Percentiles rank a stretch among this genome's conserved stretches.
Conservation (phyloP, 2,888 invertebrate genomes). For the Norana najaformis region DNA sequence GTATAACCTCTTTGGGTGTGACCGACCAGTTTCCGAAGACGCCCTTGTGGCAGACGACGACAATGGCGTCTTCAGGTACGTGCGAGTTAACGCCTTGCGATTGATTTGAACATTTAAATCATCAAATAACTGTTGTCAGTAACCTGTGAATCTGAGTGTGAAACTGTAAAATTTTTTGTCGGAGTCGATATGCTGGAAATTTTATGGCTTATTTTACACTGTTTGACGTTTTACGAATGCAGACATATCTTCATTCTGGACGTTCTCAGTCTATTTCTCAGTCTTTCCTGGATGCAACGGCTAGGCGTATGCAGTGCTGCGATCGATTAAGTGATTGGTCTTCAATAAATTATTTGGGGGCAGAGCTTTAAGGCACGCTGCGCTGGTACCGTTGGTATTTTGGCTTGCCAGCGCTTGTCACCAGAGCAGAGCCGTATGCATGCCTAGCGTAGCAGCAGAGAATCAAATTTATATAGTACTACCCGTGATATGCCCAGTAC, state of each 20-base stretch:
- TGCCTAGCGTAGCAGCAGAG: background rate
- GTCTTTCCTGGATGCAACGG: background rate
- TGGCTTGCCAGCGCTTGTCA: slow-evolving; percentile 13
- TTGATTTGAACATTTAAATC: background rate
- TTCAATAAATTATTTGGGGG: background rate
- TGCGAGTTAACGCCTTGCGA: background rate
- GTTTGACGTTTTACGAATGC: background rate
- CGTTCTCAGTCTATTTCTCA: no score
- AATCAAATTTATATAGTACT: no score
- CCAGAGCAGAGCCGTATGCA: background rate
- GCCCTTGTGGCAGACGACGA: no score
- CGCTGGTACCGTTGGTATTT: background rate
- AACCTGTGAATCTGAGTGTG: background rate
- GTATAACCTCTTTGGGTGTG: no score
- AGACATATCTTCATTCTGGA: no score
- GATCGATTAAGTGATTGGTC: background rate
- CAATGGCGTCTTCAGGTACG: background rate
- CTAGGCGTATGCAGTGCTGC: background rate
- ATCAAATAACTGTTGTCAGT: background rate
- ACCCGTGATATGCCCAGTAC: background rate
- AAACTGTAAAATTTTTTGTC: background rate
- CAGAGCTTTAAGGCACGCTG: background rate
- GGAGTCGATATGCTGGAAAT: background rate
- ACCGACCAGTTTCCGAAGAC: no score
- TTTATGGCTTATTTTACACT: background rate